Percentiles rank a stretch among this genome's conserved stretches.
Evolutionary conservation across 2,888 invertebrate species (phyloP).

Genomic region (Heliconius ethilla): DNA sequence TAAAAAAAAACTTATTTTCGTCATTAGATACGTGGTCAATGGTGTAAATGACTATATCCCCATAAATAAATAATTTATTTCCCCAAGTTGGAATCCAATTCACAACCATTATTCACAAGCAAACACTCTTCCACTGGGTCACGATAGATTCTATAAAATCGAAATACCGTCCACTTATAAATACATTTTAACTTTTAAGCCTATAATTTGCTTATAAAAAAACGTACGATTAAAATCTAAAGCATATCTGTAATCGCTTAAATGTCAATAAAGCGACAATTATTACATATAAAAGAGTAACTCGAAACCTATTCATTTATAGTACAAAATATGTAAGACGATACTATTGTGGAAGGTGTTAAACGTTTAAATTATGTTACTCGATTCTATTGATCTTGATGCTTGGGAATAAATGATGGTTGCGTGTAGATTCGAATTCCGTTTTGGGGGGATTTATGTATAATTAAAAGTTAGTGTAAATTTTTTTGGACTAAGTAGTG

Average conservation of each 20-base stretch:
- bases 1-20: too few relatives aligned
- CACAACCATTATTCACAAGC: background rate
- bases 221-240: slow-evolving; percentile 17
- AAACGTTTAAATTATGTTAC: slow-evolving; percentile 40
- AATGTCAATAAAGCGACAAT: slow-evolving; percentile 56
- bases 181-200: background rate
- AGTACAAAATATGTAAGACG: slow-evolving; percentile 49
- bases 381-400: slow-evolving; percentile 30
- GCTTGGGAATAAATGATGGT: background rate
- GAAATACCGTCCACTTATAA: background rate
- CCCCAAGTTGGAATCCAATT: background rate
- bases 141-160: background rate
- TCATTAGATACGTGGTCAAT: too few relatives aligned
- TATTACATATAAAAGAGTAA: slow-evolving; percentile 46
- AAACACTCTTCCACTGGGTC: background rate
- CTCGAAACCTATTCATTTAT: slow-evolving; percentile 42
- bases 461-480: too few relatives aligned
- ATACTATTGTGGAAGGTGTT: slow-evolving; percentile 52
- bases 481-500: background rate
- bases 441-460: background rate
- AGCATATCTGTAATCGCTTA: slow-evolving; percentile 51
- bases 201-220: slow-evolving; percentile 5
- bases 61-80: background rate
- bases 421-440: background rate
- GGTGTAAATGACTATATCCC: too few relatives aligned